Base-by-base conservation (phyloP, 2,797 vertebrate species). In the Sardinella longiceps region DNA sequence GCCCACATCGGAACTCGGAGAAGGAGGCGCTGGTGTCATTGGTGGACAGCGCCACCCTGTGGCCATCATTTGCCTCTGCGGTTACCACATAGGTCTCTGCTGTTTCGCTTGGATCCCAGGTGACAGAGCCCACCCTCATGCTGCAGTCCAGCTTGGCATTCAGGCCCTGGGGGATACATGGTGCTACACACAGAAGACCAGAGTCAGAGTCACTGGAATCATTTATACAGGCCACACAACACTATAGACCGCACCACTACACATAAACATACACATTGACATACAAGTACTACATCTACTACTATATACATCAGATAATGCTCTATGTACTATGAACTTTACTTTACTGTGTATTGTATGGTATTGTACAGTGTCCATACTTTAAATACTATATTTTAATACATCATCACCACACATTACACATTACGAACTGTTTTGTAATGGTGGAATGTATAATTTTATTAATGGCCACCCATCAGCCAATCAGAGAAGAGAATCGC, bases 1-100 rank as follows among this genome's bases (percentile, higher is more conserved):
- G 84, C 46, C 96, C 94, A 81, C 96, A 96, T 12, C 50, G 56
- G 45, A 96, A 93, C 82, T 93, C 94, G 1, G 95, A 93, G 56
- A 96, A 85, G 25, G 86, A 88, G 11, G 93, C 88, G 46, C 80
- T 89, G 80, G 92, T 94, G 3, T 89, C 84, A 5, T 88, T 91
- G 83, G 94, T 94, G 87, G 89, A 92, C 39, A 94, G 87, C 82
- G 90, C 87, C 84, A 96, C 66, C 80, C 10, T 84, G 85, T 94
- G 92, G 50, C 93, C 92, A 0, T 53, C 80, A 82, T 46, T 77
- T 82, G 85, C 89, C 84, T 93, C 87, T 53, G 94, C 95, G 0
- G 88, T 92, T 77, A 94, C 93, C 0, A 92, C 46, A 90, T 96
- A 96, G 82, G 80, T 86, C 5, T 89, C 30, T 0, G 95, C 94